Evolutionary conservation across 2,113 vertebrate genomes (phyloP).

Genomic region (Cavia aperea): DNA sequence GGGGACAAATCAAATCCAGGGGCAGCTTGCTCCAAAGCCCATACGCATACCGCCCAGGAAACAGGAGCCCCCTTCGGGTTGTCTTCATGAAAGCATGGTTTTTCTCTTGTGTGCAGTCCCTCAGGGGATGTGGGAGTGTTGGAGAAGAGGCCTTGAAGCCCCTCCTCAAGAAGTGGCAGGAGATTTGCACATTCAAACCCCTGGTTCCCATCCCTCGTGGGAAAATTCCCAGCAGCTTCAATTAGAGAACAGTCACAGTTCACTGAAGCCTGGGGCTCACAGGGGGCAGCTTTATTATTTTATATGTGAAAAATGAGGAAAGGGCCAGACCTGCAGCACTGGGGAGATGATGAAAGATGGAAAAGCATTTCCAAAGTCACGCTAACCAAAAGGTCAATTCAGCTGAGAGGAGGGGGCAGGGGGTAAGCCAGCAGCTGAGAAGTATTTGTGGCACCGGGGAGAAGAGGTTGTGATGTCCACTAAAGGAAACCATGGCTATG

Average conservation of each 20-base stretch:
- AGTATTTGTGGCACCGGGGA: conserved; percentile 49
- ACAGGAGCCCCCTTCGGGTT: background rate
- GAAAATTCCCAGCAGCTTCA: conserved; percentile 41
- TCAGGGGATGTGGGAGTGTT: background rate
- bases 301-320: conserved; percentile 47
- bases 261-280: background rate
- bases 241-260: conserved; percentile 48
- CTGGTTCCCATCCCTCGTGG: conserved; percentile 20
- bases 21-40: background rate
- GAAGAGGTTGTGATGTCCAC: conserved; percentile 45
- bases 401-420: rapidly evolving
- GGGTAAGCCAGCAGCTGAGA: conserved; percentile 38
- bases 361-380: conserved; percentile 45
- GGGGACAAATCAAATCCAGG: background rate
- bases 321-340: background rate
- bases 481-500: conserved; percentile 55
- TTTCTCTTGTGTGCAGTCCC: background rate
- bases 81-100: background rate
- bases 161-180: background rate
- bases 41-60: background rate
- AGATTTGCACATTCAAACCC: conserved; percentile 1
- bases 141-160: background rate
- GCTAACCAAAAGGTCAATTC: conserved; percentile 19
- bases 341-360: conserved; percentile 35
- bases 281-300: background rate